Evolutionary conservation across 2,888 invertebrate genomes (phyloP).

Genomic region (Acrobasis consociella): DNA sequence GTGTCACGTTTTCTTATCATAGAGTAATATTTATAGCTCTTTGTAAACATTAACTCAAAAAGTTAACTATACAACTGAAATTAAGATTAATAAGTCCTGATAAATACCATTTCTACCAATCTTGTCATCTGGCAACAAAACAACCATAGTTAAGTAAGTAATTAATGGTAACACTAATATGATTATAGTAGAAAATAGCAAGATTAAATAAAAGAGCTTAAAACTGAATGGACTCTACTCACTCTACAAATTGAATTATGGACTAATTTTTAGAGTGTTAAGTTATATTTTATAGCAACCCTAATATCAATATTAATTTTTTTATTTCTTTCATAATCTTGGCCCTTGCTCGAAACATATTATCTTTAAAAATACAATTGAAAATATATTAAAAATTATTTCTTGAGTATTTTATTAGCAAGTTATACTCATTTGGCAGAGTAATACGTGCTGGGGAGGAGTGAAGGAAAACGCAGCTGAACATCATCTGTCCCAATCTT

Average conservation of each 20-base stretch:
- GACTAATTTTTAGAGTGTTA: no score
- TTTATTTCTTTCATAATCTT: no score
- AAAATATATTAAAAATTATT: no score
- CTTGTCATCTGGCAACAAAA: constrained; percentile 5
- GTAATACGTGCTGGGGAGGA: no score
- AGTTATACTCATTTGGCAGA: no score
- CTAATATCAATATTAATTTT: no score
- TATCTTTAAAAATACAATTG: no score
- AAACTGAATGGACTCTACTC: background rate
- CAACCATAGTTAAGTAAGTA: background rate
- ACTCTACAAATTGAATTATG: background rate
- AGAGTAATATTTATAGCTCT: background rate
- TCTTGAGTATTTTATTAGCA: no score
- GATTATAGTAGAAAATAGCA: background rate
- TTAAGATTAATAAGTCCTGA: background rate
- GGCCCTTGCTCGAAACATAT: no score
- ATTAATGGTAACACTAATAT: background rate
- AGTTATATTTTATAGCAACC: no score
- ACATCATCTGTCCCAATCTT: no score
- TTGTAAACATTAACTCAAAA: background rate
- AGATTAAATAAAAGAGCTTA: background rate
- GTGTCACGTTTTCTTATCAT: background rate
- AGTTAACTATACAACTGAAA: background rate
- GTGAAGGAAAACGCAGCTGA: no score
- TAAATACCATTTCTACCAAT: background rate